A percentile compares a stretch with the other conserved stretches of the same genome.
These are phyloP conservation scores for Petrocephalus zakoni DNA, from an alignment of 2,113 vertebrate genomes.

Conservation along the genomic window DNA sequence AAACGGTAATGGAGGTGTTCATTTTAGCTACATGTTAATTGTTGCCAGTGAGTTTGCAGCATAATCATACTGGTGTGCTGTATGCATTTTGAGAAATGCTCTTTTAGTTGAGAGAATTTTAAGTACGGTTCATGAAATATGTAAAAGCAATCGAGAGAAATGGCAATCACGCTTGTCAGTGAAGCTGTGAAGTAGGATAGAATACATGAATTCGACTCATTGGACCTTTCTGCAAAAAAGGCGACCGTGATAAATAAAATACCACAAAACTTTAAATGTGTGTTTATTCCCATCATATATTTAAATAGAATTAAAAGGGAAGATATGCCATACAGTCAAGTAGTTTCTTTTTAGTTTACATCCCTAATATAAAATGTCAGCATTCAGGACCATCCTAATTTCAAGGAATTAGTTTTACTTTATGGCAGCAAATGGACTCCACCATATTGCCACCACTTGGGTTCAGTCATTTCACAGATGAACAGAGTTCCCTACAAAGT, in stretches of 20 bases:
- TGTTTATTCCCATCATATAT: conserved; percentile 6
- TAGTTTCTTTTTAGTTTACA: not conserved
- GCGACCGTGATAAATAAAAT: not conserved
- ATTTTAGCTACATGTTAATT: not conserved
- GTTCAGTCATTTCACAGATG: not conserved
- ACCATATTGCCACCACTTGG: not conserved
- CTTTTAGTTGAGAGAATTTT: not conserved
- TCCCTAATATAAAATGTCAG: not conserved
- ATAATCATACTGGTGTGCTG: not conserved
- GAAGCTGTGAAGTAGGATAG: not conserved
- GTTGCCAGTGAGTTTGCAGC: not conserved
- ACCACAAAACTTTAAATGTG: conserved; percentile 9
- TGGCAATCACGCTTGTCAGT: not conserved
- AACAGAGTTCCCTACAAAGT: not conserved
- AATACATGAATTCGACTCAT: not conserved
- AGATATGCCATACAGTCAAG: not conserved
- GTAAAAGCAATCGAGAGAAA: not conserved
- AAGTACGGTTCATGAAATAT: not conserved
- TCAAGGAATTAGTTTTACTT: not conserved
- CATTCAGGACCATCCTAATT: not conserved
- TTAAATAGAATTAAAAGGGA: not conserved
- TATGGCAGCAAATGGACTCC: not conserved
- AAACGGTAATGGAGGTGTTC: not conserved
- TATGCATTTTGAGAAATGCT: not conserved
- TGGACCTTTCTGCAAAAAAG: not conserved